Evolutionary conservation across 2,888 invertebrate species (phyloP).

Genomic region (Eudasyphora cyanicolor): DNA sequence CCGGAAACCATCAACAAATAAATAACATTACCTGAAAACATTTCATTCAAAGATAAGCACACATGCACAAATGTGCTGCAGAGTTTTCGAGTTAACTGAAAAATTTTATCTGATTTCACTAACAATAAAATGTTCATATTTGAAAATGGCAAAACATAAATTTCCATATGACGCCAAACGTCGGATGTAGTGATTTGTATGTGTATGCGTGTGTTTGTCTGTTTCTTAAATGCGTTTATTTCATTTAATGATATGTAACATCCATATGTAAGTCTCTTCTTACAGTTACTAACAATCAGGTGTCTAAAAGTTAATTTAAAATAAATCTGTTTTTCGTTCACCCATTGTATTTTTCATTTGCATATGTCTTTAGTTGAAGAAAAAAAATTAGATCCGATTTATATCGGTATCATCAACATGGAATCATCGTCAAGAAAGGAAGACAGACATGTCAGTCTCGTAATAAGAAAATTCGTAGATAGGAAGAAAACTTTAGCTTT

Average conservation of each 20-base stretch:
- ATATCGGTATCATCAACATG: background rate
- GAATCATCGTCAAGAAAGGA: background rate
- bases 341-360: too few relatives aligned
- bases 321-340: conserved; percentile 33
- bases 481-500: background rate
- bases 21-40: too few relatives aligned
- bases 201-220: background rate
- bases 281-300: conserved; percentile 38
- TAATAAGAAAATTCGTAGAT: background rate
- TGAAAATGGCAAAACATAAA: background rate
- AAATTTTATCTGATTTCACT: background rate
- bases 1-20: too few relatives aligned
- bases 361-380: background rate
- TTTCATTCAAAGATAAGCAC: too few relatives aligned
- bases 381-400: background rate
- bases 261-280: conserved; percentile 5
- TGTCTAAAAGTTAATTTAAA: conserved; percentile 48
- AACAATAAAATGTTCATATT: background rate
- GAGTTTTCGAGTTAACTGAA: background rate
- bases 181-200: too few relatives aligned
- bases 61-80: too few relatives aligned
- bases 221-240: conserved; percentile 3
- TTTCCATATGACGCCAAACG: too few relatives aligned
- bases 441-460: background rate
- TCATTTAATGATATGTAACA: background rate